Evolutionary conservation across 2,797 vertebrate genomes (phyloP).

Genomic region (Rhyacichthys aspro): DNA sequence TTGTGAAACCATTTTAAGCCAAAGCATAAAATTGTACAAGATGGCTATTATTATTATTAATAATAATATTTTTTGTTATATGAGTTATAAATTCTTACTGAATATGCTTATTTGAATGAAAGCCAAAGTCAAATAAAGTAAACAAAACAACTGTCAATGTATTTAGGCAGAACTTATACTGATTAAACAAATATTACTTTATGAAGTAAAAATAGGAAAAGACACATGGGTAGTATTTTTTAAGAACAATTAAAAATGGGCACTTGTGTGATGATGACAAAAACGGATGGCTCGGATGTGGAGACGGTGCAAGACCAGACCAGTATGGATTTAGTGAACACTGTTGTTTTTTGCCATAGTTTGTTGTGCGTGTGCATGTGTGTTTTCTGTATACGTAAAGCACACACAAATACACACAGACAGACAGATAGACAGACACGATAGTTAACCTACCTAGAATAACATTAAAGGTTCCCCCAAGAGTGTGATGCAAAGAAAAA

Average conservation of each 20-base stretch:
- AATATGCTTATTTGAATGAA: no score
- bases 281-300: slow-evolving; percentile 43
- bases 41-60: no score
- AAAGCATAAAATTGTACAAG: no score
- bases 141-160: background rate
- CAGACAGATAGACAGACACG: slow-evolving; percentile 85
- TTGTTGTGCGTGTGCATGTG: slow-evolving; percentile 75
- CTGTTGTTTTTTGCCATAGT: slow-evolving; percentile 55
- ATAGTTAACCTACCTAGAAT: slow-evolving; percentile 87
- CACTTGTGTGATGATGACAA: slow-evolving; percentile 36
- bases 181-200: slow-evolving; percentile 5
- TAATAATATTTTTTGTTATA: no score
- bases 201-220: slow-evolving; percentile 13
- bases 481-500: slow-evolving; percentile 81
- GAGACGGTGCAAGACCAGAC: slow-evolving; percentile 55
- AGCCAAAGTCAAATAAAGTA: background rate
- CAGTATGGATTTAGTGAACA: slow-evolving; percentile 42
- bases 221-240: slow-evolving; percentile 15
- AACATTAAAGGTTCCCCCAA: slow-evolving; percentile 84
- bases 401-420: slow-evolving; percentile 84
- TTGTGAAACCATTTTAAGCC: background rate
- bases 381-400: slow-evolving; percentile 83
- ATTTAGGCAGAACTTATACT: background rate
- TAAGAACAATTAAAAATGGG: slow-evolving; percentile 65
- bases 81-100: no score